Evolutionary conservation across 2,888 invertebrate genomes (phyloP).

Genomic region (Alcis repandata): DNA sequence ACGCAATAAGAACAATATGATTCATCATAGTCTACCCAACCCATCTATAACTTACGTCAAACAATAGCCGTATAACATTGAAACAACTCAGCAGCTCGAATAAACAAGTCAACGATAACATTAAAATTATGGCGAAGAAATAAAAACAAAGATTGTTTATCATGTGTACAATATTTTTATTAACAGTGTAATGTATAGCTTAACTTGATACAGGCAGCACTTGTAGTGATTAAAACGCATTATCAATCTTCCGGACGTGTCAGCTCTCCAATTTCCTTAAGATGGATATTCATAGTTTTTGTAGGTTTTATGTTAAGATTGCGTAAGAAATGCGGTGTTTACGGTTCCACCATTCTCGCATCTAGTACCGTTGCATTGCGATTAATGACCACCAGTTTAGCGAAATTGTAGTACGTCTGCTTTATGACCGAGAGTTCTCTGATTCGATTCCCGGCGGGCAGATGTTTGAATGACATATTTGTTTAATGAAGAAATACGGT

Average conservation of each 20-base stretch:
- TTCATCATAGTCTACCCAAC: constrained; percentile 11
- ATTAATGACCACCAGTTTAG: no score
- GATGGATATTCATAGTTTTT: constrained; percentile 5
- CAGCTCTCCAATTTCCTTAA: constrained; percentile 19
- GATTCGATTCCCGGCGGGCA: no score
- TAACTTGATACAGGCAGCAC: constrained; percentile 1
- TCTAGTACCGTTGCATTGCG: no score
- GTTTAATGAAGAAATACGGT: no score
- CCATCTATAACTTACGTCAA: constrained; percentile 4
- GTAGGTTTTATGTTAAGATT: neutral
- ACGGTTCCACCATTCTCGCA: neutral
- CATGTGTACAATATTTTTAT: constrained; percentile 14
- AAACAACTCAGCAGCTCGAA: constrained; percentile 9
- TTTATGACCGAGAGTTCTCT: no score
- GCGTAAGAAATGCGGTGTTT: neutral
- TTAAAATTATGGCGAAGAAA: constrained; percentile 21
- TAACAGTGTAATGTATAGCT: constrained; percentile 11
- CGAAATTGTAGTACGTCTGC: no score
- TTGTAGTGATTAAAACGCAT: constrained; percentile 9
- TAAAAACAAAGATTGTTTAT: constrained; percentile 5
- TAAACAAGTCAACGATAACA: constrained; percentile 19
- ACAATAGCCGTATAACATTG: constrained; percentile 18
- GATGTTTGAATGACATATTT: no score
- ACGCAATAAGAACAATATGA: constrained; percentile 18
- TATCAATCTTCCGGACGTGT: constrained; percentile 17